These are phyloP conservation scores for Taurulus bubalis DNA, from an alignment of 2,113 vertebrate genomes.

Conservation along the genomic window DNA sequence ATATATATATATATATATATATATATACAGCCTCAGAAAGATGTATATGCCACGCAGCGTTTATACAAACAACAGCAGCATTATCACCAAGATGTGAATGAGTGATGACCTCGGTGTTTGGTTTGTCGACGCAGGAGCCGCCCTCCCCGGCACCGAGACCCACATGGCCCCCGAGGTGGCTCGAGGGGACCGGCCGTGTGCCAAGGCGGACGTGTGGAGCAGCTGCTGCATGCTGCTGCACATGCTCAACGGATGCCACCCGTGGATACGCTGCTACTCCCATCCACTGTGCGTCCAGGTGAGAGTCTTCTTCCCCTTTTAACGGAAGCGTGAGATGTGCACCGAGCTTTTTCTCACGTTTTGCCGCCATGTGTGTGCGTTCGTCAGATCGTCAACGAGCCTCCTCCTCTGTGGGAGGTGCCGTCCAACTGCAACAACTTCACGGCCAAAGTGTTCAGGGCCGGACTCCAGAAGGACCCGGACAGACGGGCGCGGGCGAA, in stretches of 20 bases:
- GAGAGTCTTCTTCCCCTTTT: background rate
- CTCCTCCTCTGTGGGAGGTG: conserved; percentile 93
- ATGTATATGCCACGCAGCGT: background rate
- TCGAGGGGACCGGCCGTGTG: conserved; percentile 85
- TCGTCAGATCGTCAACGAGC: conserved; percentile 91
- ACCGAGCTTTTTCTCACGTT: background rate
- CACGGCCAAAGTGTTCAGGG: conserved; percentile 89
- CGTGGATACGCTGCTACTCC: conserved; percentile 92
- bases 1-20: too few species aligned
- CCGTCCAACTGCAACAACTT: conserved; percentile 89
- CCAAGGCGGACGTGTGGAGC: conserved; percentile 96
- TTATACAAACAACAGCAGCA: background rate
- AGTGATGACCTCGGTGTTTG: background rate
- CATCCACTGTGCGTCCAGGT: conserved; percentile 95
- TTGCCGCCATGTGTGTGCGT: background rate
- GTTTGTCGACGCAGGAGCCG: conserved; percentile 79
- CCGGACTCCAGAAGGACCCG: conserved; percentile 92
- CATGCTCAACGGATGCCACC: conserved; percentile 94
- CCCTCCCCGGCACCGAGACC: conserved; percentile 92
- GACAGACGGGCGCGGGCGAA: conserved; percentile 82
- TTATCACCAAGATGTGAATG: background rate
- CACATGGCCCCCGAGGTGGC: conserved; percentile 98
- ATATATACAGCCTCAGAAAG: background rate
- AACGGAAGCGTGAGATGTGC: background rate
- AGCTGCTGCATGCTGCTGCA: conserved; percentile 96